Base-by-base conservation (phyloP, 2,888 invertebrate species). In the Acronicta aceris region DNA sequence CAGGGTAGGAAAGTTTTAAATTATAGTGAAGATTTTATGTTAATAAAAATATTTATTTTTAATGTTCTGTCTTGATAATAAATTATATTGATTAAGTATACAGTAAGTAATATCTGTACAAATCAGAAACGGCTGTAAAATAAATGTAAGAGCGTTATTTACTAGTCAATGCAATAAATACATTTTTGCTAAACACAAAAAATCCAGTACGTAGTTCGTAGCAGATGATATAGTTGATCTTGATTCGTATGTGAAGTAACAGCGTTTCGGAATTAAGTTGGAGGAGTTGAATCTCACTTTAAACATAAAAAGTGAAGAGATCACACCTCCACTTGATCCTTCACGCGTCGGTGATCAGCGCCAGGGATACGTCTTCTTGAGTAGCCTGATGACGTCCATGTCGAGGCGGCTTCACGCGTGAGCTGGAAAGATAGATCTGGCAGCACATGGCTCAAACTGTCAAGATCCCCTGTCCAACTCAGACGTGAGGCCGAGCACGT, bases 341-440 rank as follows among this genome's bases (percentile, higher is more conserved):
- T 87, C 74, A 88, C 91, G 93, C 94, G 72, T 52, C 53, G 58
- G 21, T 50, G 7, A 17, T 65, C 58, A 52, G 56, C 48, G 8
- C 33, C 16, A 25, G 41, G 6, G 41, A 10, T 17, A 41, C 27
- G 47, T 43, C 38, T 40, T 60, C 21, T 30, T 2, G n/a, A 48
- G 25, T 9, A 40, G 43, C 43, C 13, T 38, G 16, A 27, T 27
- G 42, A 16, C 17, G 40, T 16, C 13, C 38, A 36, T 12, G 43
- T 15, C 2, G 40, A 36, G 65, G 84, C 81, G 90, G 86, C 88
- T 87, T 80, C 87, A 91, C 91, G 89, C 87, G 93, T 94, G 94
- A 95, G 95, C 95, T 95, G 95, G 95, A 95, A 95, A 95, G 95
- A 95, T 95, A 95, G 95, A 95, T 95, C 95, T 95, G 95, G 95